Percentiles rank a stretch among this genome's conserved stretches.
phyloP scores from a whole-genome alignment of 2,888 invertebrate species.

The Drepana falcataria region DNA sequence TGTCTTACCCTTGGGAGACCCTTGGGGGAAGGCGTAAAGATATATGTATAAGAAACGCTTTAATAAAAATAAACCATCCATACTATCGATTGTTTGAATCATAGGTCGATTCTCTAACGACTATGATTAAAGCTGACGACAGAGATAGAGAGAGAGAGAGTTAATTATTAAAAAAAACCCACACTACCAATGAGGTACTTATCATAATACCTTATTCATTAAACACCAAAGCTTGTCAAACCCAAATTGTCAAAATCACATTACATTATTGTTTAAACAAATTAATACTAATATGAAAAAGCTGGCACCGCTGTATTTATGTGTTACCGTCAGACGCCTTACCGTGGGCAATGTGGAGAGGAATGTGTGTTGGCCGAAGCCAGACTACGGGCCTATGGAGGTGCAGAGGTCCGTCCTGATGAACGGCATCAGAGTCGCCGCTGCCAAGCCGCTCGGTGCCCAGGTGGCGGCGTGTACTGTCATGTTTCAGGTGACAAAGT shows the following conservation, averaged over 20 bases:
- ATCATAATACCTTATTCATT: too few relatives aligned
- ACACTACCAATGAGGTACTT: too few relatives aligned
- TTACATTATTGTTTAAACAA: neutral
- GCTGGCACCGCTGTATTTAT: neutral
- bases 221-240: neutral
- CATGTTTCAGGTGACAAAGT: constrained; percentile 52
- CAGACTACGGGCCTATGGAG: constrained; percentile 49
- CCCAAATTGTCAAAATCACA: neutral
- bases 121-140: too few relatives aligned
- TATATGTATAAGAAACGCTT: too few relatives aligned
- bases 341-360: constrained; percentile 11
- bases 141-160: too few relatives aligned
- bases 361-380: constrained; percentile 26
- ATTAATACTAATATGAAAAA: constrained; percentile 4
- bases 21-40: too few relatives aligned
- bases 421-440: constrained; percentile 51
- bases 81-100: too few relatives aligned
- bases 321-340: constrained; percentile 15
- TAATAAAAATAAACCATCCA: too few relatives aligned
- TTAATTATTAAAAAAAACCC: too few relatives aligned
- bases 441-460: constrained; percentile 38
- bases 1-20: too few relatives aligned
- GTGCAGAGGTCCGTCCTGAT: constrained; percentile 42
- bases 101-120: too few relatives aligned
- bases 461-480: constrained; percentile 55